Evolutionary conservation across 2,113 vertebrate species (phyloP).

Genomic region (Lethenteron camtschaticum): DNA sequence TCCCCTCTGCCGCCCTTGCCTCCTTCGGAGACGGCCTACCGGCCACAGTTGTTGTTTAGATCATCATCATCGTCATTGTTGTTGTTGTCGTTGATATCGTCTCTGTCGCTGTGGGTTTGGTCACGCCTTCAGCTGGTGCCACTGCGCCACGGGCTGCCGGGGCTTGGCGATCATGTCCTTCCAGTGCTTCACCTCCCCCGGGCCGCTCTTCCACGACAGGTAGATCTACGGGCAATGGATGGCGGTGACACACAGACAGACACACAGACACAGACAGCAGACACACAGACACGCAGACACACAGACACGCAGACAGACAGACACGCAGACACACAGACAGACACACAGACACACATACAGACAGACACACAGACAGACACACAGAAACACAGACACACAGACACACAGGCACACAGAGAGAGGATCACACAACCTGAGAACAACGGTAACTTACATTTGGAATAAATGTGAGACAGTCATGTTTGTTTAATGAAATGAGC

Average conservation of each 20-base stretch:
- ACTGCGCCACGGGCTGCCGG: conserved; percentile 77
- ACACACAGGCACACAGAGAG: background rate
- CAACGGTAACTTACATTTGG: too few species aligned
- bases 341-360: too few species aligned
- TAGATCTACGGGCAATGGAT: conserved; percentile 44
- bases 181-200: conserved; percentile 94
- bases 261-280: background rate
- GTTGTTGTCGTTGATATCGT: too few species aligned
- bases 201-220: conserved; percentile 97
- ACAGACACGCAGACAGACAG: too few species aligned
- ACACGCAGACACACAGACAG: too few species aligned
- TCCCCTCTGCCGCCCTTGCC: too few species aligned
- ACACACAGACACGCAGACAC: background rate
- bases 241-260: background rate
- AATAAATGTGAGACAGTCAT: too few species aligned
- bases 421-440: too few species aligned
- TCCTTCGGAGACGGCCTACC: too few species aligned
- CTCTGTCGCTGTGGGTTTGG: background rate
- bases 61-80: too few species aligned
- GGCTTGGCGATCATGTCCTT: conserved; percentile 97
- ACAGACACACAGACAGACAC: background rate
- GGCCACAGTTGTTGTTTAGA: too few species aligned
- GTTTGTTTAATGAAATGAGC: too few species aligned
- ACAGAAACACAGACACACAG: background rate
- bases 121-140: conserved; percentile 97